Evolutionary conservation across 1,140 invertebrate species (phyloP).

Genomic region (Prorops nasuta): DNA sequence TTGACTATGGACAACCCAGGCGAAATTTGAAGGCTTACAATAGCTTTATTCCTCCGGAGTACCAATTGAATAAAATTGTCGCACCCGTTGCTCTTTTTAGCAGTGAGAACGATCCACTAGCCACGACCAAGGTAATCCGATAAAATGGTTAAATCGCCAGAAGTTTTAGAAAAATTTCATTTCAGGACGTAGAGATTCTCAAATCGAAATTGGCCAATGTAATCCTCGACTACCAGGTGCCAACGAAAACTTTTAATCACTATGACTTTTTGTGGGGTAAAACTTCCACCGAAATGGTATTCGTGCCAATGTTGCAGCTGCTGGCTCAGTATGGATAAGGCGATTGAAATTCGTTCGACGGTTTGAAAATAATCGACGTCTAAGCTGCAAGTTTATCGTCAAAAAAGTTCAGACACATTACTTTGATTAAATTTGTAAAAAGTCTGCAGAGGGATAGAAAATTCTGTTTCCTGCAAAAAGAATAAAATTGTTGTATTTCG

Average conservation of each 20-base stretch:
- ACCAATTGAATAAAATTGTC: constrained; percentile 60
- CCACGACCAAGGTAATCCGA: constrained; percentile 49
- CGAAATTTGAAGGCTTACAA: constrained; percentile 53
- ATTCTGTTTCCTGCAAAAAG: no score
- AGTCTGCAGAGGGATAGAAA: no score
- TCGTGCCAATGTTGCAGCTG: constrained; percentile 36
- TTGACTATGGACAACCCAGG: constrained; percentile 43
- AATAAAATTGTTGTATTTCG: no score
- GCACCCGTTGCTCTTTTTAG: constrained; percentile 66
- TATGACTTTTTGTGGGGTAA: constrained; percentile 58
- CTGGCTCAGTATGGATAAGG: constrained; percentile 39
- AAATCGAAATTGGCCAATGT: constrained; percentile 40
- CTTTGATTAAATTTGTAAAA: no score
- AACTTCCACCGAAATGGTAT: constrained; percentile 36
- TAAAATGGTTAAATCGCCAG: not conserved
- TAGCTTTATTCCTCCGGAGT: constrained; percentile 60
- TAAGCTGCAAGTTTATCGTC: no score
- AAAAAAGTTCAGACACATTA: no score
- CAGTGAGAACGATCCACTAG: constrained; percentile 64
- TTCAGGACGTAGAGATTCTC: constrained; percentile 48
- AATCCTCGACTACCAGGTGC: constrained; percentile 37
- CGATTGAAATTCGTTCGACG: no score
- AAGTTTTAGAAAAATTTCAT: constrained; percentile 9
- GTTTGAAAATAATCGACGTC: no score
- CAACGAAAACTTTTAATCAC: constrained; percentile 48